A percentile compares a stretch with the other conserved stretches of the same genome.
Conservation (phyloP, 92 coral and sea anemone genomes). For the Umimayanthus chanpuru region DNA sequence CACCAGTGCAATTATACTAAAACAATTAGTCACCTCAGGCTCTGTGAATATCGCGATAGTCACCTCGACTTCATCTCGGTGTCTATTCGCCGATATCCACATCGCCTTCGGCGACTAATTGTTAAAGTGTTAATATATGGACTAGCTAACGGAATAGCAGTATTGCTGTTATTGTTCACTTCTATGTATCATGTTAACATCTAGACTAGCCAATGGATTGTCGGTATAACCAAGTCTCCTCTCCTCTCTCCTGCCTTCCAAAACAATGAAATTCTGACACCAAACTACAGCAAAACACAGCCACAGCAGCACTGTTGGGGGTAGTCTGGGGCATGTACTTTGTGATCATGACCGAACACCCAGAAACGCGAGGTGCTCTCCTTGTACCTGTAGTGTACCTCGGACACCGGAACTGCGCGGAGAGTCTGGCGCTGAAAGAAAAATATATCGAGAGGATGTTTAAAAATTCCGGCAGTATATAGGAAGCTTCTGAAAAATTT, state of each 20-base stretch:
- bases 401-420: constrained; percentile 92
- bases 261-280: neutral
- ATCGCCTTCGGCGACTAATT: no score
- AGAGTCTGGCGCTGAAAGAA: constrained; percentile 72
- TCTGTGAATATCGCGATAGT: no score
- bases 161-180: no score
- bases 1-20: no score
- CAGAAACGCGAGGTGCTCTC: constrained; percentile 73
- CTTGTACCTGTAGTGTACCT: constrained; percentile 81
- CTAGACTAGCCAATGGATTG: no score
- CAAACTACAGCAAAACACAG: constrained; percentile 57
- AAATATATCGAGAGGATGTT: neutral
- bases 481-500: neutral
- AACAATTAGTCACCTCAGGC: no score
- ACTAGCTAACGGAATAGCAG: no score
- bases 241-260: neutral
- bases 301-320: constrained; percentile 92
- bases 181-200: no score
- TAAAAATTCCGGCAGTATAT: no score
- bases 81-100: no score
- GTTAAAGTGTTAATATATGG: no score
- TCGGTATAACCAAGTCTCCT: neutral
- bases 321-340: constrained; percentile 91
- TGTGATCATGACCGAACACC: constrained; percentile 87
- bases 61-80: no score